These are phyloP conservation scores for Actenoides hombroni DNA, from an alignment of 2,113 vertebrate genomes.

Conservation along the genomic window DNA sequence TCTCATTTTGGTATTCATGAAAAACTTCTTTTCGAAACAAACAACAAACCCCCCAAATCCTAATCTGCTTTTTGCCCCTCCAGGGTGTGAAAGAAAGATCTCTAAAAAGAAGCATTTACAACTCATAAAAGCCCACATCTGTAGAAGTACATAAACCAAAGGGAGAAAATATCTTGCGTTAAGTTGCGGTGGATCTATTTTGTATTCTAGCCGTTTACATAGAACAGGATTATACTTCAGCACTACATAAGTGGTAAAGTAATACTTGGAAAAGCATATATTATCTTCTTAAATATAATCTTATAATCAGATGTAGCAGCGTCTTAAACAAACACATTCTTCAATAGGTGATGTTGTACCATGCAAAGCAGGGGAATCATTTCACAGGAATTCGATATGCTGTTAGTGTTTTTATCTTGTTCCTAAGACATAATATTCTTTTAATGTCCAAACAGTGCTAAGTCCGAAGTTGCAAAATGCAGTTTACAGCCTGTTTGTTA, in stretches of 20 bases:
- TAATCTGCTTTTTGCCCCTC: slow-evolving; percentile 44
- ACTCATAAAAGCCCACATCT: background rate
- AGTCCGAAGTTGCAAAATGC: slow-evolving; percentile 26
- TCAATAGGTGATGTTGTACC: slow-evolving; percentile 46
- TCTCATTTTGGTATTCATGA: slow-evolving; percentile 40
- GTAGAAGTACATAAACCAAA: background rate
- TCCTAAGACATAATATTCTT: background rate
- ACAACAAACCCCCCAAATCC: background rate
- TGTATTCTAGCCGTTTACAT: slow-evolving; percentile 48
- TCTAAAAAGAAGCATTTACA: slow-evolving; percentile 5
- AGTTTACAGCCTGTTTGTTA: background rate
- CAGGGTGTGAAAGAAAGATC: background rate
- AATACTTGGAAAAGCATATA: slow-evolving; percentile 54
- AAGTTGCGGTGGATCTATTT: background rate
- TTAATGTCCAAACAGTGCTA: slow-evolving; percentile 23
- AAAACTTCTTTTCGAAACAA: slow-evolving; percentile 41
- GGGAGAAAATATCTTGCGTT: background rate
- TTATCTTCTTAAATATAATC: slow-evolving; percentile 71
- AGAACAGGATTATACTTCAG: slow-evolving; percentile 51
- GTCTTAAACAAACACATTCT: slow-evolving; percentile 64
- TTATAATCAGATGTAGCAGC: slow-evolving; percentile 68
- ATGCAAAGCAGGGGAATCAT: slow-evolving; percentile 18
- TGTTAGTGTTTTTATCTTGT: slow-evolving; percentile 39
- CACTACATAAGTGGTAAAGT: slow-evolving; percentile 48
- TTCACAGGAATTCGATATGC: slow-evolving; percentile 57